Percentiles rank a stretch among this genome's conserved stretches.
Conservation (phyloP, 2,888 invertebrate species). For the Slavum lentiscoides region DNA sequence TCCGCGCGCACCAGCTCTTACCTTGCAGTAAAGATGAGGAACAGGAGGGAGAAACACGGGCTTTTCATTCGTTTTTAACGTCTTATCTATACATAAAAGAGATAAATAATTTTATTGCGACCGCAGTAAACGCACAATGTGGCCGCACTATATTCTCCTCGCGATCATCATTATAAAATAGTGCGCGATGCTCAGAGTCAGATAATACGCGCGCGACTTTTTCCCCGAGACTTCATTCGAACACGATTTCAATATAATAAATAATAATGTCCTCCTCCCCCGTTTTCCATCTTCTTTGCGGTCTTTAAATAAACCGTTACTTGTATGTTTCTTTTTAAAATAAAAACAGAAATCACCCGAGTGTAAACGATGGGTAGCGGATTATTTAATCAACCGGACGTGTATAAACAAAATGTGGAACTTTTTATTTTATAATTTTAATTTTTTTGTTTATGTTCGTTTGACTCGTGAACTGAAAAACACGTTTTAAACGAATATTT, state of each 20-base stretch:
- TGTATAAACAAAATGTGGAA: neutral
- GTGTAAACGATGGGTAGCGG: neutral
- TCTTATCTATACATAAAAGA: slow-evolving; percentile 32
- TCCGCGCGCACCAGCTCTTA: too few species aligned
- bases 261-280: neutral
- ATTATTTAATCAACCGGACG: neutral
- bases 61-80: slow-evolving; percentile 25
- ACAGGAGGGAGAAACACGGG: neutral
- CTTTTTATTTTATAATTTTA: neutral
- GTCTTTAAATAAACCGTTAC: slow-evolving; percentile 1
- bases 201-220: slow-evolving; percentile 1
- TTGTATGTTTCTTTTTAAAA: neutral
- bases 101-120: slow-evolving; percentile 32
- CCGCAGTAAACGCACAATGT: neutral
- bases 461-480: neutral
- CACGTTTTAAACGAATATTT: neutral
- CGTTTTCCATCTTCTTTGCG: neutral
- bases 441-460: neutral
- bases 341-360: neutral
- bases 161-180: slow-evolving; percentile 12
- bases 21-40: too few species aligned
- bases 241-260: neutral
- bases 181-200: neutral
- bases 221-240: neutral
- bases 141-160: neutral